Base-by-base conservation (phyloP, 2,888 invertebrate species). In the Eurytoma californica region DNA sequence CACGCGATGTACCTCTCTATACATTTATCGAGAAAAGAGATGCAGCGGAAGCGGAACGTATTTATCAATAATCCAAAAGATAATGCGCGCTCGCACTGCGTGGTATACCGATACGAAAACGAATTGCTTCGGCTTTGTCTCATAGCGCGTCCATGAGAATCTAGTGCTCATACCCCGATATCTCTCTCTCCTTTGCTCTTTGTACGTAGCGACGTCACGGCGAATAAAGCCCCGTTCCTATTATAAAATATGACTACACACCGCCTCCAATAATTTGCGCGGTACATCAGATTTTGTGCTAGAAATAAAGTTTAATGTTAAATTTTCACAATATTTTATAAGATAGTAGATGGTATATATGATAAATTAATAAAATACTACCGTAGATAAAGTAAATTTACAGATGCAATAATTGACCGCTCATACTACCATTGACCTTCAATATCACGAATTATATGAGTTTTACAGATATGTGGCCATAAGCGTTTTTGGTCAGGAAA, bases 31-130 rank as follows among this genome's bases (percentile, higher is more conserved):
- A 30, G 20, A 20, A 24, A n/a, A 49, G 18, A 18, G 49, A 3
- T 14, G 16, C 47, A 47, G 39, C 70, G 74, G 82, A 82, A 82
- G 72, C 78, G 72, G 81, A 82, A 82, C 83, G 83, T 85, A 82
- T 85, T 86, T 84, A 85, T 85, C 84, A 83, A 83, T 84, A 85
- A 86, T 84, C 84, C 83, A 82, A 78, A 74, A 83, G 83, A 84
- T 84, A 85, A 84, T 84, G 82, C 82, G 72, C 58, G 24, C 18
- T 53, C 51, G 58, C 39, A 39, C n/a, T 7, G 14, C 16, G 9
- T 51, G 28, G 77, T 69, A 76, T 77, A 82, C 83, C 80, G 82
- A 83, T 69, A 82, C 77, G 79, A 82, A 77, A 81, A 83, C 79
- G 81, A 82, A 82, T 83, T 70, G 80, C 70, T 67, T 72, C 47